Evolutionary conservation across 2,888 invertebrate species (phyloP), one percentile per base, ranked within the genome.

Genomic region (Cheilosia urbana): DNA sequence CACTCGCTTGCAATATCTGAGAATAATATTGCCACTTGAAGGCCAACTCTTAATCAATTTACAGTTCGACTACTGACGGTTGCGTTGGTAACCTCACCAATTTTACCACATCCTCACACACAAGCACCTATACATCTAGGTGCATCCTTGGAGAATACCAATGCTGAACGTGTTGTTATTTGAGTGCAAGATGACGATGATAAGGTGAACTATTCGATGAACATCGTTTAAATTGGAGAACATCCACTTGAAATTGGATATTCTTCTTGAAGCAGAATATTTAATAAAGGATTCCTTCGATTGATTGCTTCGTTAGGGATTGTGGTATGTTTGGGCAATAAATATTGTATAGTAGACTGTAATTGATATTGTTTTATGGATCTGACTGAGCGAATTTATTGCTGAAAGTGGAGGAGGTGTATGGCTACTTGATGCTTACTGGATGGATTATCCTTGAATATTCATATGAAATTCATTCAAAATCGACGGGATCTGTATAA

Each of bases 11-110:
- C 60, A 66, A 57, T 72, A 71, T 58, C 66, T 77, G 76, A 81
- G 82, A 79, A 88, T 88, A 87, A 88, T 88, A 88, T 89, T 88
- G 88, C 88, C 88, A 89, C 89, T 89, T 85, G 87, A 88, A 77
- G 77, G 76, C 66, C 66, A 66, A 66, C 82, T 82, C 72, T 77
- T 82, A 82, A 82, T 82, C 82, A 82, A 82, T 82, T 77, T 82
- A 82, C 53, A 51, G 71, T 82, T 82, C 55, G 82, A 77, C 77
- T 82, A 77, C 77, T 53, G 77, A 51, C 55, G 66, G 82, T 77
- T 77, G 71, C 71, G 57, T 69, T 76, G 69, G 81, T 63, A 81
- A 75, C 81, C 69, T 66, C 55, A 47, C 34, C 71, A 66, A 71
- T n/a, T 40, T 71, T 65, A 24, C 47, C 27, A 60, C 7, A 9